These are phyloP conservation scores for Trinectes maculatus DNA, from an alignment of 2,113 vertebrate genomes.

Conservation along the genomic window DNA sequence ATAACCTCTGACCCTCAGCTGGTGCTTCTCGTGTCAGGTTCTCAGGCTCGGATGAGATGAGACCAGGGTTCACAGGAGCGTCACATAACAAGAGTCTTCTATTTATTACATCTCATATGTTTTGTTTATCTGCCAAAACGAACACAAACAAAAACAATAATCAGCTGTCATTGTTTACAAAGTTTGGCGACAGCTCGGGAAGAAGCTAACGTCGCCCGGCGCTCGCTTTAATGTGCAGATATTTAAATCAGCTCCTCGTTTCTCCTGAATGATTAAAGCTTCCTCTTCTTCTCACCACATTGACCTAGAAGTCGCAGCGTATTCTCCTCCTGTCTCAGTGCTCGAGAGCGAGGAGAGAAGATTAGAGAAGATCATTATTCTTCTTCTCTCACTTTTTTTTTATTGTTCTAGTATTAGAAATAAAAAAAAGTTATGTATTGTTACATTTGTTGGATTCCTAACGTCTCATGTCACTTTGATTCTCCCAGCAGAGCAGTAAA, in stretches of 20 bases:
- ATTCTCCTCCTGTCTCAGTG: constrained; percentile 42
- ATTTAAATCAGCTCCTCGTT: neutral
- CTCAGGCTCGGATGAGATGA: constrained; percentile 1
- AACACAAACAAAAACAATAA: no score
- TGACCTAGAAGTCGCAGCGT: constrained; percentile 50
- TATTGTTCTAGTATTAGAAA: neutral
- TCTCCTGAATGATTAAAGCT: constrained; percentile 21
- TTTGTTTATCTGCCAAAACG: no score
- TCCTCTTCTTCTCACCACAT: constrained; percentile 5
- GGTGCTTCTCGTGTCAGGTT: neutral
- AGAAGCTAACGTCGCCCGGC: no score
- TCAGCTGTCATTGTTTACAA: no score
- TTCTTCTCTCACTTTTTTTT: no score
- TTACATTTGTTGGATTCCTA: no score
- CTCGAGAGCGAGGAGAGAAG: constrained; percentile 32
- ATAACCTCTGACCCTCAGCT: constrained; percentile 30
- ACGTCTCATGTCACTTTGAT: neutral
- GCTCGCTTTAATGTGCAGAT: neutral
- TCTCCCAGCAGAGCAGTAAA: no score
- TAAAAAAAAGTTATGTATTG: no score
- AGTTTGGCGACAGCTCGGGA: no score
- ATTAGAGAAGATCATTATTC: constrained; percentile 7
- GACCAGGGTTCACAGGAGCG: neutral
- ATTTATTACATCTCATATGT: no score
- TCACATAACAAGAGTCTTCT: no score